These are phyloP conservation scores for Agrochola litura DNA, from an alignment of 2,888 invertebrate species.

Conservation along the genomic window DNA sequence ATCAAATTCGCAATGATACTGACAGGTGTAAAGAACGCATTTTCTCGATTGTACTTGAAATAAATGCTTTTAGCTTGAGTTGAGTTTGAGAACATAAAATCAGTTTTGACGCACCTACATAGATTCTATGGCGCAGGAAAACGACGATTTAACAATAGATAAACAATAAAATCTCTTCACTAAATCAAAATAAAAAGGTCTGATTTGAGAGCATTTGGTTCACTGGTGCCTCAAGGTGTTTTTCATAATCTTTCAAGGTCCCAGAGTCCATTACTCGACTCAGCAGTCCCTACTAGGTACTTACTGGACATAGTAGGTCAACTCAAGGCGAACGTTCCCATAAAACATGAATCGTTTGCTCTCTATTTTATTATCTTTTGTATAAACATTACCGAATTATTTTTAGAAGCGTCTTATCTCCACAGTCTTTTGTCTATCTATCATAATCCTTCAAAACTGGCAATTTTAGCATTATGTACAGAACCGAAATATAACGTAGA, in stretches of 20 bases:
- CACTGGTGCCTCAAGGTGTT: neutral
- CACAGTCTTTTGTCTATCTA: neutral
- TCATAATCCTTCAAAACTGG: slow-evolving; percentile 6
- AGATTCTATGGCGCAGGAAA: neutral
- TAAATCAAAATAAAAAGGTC: neutral
- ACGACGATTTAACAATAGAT: neutral
- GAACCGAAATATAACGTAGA: neutral
- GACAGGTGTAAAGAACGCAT: too few relatives aligned
- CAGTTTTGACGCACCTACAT: neutral
- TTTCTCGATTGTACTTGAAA: neutral
- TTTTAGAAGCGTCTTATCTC: slow-evolving; percentile 26
- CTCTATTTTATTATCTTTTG: slow-evolving; percentile 26
- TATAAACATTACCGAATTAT: slow-evolving; percentile 13
- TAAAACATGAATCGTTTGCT: slow-evolving; percentile 29
- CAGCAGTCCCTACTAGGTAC: neutral
- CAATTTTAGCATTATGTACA: neutral
- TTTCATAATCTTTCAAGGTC: neutral
- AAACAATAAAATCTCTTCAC: neutral
- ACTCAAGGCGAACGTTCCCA: slow-evolving; percentile 18
- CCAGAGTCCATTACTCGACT: neutral
- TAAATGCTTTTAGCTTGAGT: neutral
- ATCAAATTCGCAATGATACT: too few relatives aligned
- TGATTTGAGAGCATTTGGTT: neutral
- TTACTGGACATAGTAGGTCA: neutral
- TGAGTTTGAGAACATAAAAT: neutral